Conservation (phyloP, 1,140 invertebrate species). For the Eumeta japonica region DNA sequence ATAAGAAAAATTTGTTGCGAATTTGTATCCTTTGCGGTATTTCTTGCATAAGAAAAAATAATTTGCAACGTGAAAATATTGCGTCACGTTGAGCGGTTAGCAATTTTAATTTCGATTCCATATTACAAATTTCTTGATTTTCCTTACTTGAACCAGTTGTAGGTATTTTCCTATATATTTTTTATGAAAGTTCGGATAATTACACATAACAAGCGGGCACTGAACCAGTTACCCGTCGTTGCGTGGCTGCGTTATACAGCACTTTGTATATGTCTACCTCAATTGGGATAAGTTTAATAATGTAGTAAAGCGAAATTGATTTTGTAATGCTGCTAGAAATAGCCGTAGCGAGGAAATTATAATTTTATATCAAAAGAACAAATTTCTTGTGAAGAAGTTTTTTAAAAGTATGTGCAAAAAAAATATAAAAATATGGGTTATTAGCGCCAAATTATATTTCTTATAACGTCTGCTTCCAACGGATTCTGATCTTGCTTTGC, state of each 20-base stretch:
- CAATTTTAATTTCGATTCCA: not conserved
- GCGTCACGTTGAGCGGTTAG: not conserved
- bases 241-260: too few relatives aligned
- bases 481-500: too few relatives aligned
- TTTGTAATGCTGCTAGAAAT: too few relatives aligned
- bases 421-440: too few relatives aligned
- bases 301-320: too few relatives aligned
- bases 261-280: too few relatives aligned
- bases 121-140: not conserved
- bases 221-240: too few relatives aligned
- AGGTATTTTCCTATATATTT: slow-evolving; percentile 1
- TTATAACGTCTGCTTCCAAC: too few relatives aligned
- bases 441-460: too few relatives aligned
- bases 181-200: not conserved
- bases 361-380: not conserved
- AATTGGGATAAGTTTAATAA: not conserved
- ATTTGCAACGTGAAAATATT: not conserved
- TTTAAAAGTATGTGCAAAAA: too few relatives aligned
- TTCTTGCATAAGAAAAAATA: not conserved
- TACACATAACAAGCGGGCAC: too few relatives aligned
- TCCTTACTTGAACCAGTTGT: not conserved
- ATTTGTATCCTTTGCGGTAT: not conserved
- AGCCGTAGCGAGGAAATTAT: too few relatives aligned
- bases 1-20: not conserved
- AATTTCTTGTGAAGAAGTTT: not conserved